Evolutionary conservation across 1,140 invertebrate genomes (phyloP).

Genomic region (Cotesia typhae): DNA sequence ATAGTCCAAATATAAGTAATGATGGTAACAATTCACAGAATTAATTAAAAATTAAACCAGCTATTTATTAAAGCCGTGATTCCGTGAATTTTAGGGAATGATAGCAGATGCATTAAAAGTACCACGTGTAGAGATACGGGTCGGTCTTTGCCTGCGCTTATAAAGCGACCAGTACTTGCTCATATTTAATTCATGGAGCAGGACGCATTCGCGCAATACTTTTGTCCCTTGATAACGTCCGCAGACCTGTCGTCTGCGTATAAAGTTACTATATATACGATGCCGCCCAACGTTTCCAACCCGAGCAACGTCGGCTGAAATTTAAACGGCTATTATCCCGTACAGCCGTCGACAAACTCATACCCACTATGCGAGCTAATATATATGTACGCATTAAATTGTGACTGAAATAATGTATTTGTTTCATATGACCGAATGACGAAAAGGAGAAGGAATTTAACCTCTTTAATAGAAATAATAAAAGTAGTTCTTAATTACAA

Average conservation of each 20-base stretch:
- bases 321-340: constrained; percentile 25
- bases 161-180: constrained; percentile 5
- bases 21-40: too few species aligned
- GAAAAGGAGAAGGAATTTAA: too few species aligned
- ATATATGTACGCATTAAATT: constrained; percentile 1
- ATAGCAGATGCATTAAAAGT: too few species aligned
- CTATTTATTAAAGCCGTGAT: too few species aligned
- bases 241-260: background rate
- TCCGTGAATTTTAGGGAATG: too few species aligned
- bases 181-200: constrained; percentile 41
- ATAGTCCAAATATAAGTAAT: too few species aligned
- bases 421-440: background rate
- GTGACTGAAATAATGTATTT: constrained; percentile 19
- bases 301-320: constrained; percentile 15
- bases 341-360: constrained; percentile 13
- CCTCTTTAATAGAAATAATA: too few species aligned
- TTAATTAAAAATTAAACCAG: too few species aligned
- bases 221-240: constrained; percentile 30
- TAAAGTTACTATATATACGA: too few species aligned
- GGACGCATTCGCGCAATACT: constrained; percentile 28
- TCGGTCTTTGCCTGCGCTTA: background rate
- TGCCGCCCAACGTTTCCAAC: background rate
- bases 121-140: too few species aligned
- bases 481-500: too few species aligned
- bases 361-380: background rate